A percentile compares a stretch with the other conserved stretches of the same genome.
Conservation (phyloP, 2,797 vertebrate genomes). For the Alca torda region DNA sequence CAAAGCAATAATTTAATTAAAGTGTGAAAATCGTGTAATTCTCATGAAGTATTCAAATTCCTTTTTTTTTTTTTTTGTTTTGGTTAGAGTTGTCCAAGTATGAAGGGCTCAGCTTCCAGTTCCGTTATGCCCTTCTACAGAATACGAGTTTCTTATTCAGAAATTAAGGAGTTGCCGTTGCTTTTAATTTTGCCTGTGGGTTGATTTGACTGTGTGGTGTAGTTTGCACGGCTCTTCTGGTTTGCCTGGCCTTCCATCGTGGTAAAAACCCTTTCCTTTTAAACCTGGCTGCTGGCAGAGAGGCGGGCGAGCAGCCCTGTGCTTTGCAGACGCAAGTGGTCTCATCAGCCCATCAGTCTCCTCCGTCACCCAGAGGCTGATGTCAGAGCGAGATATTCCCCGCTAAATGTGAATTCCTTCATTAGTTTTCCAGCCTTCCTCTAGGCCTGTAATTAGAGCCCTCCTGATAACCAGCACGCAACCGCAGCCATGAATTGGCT, state of each 20-base stretch:
- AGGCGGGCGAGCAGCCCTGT: neutral
- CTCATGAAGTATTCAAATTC: neutral
- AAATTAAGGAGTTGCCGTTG: neutral
- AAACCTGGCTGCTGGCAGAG: neutral
- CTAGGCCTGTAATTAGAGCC: constrained; percentile 7
- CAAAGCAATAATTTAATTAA: neutral
- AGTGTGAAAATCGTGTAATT: neutral
- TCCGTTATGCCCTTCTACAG: neutral
- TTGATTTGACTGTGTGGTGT: neutral
- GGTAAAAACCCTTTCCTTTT: neutral
- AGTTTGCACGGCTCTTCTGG: neutral
- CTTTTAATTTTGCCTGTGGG: neutral
- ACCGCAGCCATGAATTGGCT: constrained; percentile 26
- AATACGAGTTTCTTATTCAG: neutral
- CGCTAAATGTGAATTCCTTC: neutral
- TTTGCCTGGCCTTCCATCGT: neutral
- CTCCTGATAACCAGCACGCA: neutral
- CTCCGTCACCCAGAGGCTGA: neutral
- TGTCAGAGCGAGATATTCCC: neutral
- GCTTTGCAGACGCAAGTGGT: neutral
- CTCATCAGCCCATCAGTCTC: neutral
- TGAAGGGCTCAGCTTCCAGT: neutral
- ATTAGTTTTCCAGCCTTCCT: neutral
- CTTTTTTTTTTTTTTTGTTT: neutral
- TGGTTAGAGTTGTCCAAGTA: neutral